Percentiles rank a stretch among this genome's conserved stretches.
Conservation (phyloP, 2,797 vertebrate species). For the Knipowitschia caucasica region DNA sequence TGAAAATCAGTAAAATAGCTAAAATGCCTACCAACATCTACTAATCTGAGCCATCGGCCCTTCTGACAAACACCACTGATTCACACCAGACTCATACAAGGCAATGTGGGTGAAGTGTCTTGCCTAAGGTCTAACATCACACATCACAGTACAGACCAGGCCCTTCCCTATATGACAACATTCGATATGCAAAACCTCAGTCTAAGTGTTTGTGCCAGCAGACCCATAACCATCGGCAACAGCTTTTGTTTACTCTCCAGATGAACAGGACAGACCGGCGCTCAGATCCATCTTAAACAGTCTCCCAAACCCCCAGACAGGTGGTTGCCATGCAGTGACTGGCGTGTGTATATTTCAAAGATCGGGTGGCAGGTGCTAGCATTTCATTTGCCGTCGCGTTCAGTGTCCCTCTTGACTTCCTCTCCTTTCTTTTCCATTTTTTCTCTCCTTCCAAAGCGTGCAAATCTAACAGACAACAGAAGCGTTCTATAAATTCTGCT, state of each 20-base stretch:
- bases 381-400: conserved; percentile 30
- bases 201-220: conserved; percentile 31
- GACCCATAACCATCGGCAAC: conserved; percentile 54
- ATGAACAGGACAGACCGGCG: conserved; percentile 60
- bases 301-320: conserved; percentile 57
- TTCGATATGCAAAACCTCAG: too few relatives aligned
- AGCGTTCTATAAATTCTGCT: conserved; percentile 4
- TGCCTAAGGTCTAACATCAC: too few relatives aligned
- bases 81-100: too few relatives aligned
- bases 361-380: conserved; percentile 51
- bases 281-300: conserved; percentile 59
- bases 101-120: too few relatives aligned
- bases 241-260: conserved; percentile 61
- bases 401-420: conserved; percentile 20
- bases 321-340: conserved; percentile 40
- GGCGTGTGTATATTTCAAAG: conserved; percentile 32
- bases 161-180: too few relatives aligned
- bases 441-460: conserved; percentile 5
- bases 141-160: too few relatives aligned
- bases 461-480: conserved; percentile 19
- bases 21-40: too few relatives aligned
- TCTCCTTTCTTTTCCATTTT: conserved; percentile 4
- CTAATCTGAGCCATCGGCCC: too few relatives aligned
- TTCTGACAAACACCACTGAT: too few relatives aligned
- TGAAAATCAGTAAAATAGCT: too few relatives aligned